Conservation (phyloP, 2,888 invertebrate genomes). For the Hyles lineata region DNA sequence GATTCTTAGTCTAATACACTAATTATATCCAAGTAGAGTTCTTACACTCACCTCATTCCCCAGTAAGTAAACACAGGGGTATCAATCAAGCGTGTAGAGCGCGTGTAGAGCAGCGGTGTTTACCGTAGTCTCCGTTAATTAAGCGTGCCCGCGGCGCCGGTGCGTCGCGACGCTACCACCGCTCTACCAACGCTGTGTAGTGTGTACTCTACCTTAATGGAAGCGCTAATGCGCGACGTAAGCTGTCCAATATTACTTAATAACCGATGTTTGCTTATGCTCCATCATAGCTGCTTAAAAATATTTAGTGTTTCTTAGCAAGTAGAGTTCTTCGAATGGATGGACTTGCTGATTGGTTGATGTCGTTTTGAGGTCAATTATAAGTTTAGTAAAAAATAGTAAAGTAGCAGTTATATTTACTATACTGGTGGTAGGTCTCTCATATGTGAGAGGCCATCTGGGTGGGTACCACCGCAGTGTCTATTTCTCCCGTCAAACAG, state of each 20-base stretch:
- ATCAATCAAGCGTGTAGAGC: constrained; percentile 18
- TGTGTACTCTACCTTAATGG: constrained; percentile 27
- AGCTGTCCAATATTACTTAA: constrained; percentile 18
- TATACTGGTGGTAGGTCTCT: too few relatives aligned
- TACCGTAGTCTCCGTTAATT: constrained; percentile 25
- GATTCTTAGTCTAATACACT: too few relatives aligned
- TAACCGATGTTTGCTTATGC: constrained; percentile 18
- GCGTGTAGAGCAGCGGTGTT: constrained; percentile 16
- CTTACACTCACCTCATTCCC: background rate
- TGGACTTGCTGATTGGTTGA: too few relatives aligned
- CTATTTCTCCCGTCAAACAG: too few relatives aligned
- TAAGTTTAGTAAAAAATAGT: too few relatives aligned
- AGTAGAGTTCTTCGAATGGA: too few relatives aligned
- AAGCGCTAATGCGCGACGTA: constrained; percentile 17
- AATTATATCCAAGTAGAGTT: background rate
- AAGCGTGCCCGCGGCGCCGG: constrained; percentile 26
- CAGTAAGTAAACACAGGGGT: constrained; percentile 7
- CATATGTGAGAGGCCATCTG: too few relatives aligned
- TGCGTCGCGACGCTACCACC: constrained; percentile 16
- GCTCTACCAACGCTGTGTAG: background rate
- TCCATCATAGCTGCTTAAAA: constrained; percentile 15
- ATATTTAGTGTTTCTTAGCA: background rate
- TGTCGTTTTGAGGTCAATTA: too few relatives aligned
- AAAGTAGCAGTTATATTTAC: too few relatives aligned
- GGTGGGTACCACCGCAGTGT: too few relatives aligned